Percentiles rank a stretch among this genome's conserved stretches.
phyloP scores from a whole-genome alignment of 2,888 invertebrate species.

The Blastobasis lacticolella region DNA sequence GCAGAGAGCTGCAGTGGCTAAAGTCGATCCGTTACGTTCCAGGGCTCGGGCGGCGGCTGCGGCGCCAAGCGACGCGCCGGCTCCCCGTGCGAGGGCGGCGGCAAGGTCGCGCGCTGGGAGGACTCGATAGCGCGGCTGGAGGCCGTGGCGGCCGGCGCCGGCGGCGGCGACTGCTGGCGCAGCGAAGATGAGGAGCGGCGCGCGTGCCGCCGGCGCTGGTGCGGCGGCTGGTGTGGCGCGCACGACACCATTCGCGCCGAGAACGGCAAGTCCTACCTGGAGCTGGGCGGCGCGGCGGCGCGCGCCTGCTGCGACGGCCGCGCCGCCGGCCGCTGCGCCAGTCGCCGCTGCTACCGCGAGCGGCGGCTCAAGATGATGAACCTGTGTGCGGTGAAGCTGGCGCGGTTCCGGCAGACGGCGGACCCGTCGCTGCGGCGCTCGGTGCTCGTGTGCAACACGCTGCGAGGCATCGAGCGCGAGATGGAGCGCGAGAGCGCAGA shows the following conservation, averaged over 20 bases:
- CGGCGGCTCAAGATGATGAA: conserved; percentile 91
- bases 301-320: conserved; percentile 85
- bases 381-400: conserved; percentile 93
- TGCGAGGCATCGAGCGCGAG: conserved; percentile 91
- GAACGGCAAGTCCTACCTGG: conserved; percentile 92
- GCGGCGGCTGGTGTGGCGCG: conserved; percentile 71
- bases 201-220: conserved; percentile 72
- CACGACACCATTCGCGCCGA: conserved; percentile 91
- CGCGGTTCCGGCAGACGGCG: conserved; percentile 89
- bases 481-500: conserved; percentile 82
- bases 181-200: conserved; percentile 70
- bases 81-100: conserved; percentile 68
- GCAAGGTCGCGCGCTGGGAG: conserved; percentile 69
- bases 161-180: conserved; percentile 76
- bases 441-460: conserved; percentile 93
- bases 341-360: conserved; percentile 88
- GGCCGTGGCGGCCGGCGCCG: conserved; percentile 76
- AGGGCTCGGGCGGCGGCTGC: conserved; percentile 72
- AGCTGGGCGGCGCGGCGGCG: conserved; percentile 86
- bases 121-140: conserved; percentile 67
- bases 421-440: conserved; percentile 92
- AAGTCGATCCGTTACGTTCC: conserved; percentile 32
- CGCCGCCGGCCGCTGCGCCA: conserved; percentile 83
- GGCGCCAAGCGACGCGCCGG: conserved; percentile 70
- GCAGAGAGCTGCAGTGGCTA: conserved; percentile 4